These are phyloP conservation scores for Drosophila arawakana DNA, from an alignment of 1,140 invertebrate species.

Conservation along the genomic window DNA sequence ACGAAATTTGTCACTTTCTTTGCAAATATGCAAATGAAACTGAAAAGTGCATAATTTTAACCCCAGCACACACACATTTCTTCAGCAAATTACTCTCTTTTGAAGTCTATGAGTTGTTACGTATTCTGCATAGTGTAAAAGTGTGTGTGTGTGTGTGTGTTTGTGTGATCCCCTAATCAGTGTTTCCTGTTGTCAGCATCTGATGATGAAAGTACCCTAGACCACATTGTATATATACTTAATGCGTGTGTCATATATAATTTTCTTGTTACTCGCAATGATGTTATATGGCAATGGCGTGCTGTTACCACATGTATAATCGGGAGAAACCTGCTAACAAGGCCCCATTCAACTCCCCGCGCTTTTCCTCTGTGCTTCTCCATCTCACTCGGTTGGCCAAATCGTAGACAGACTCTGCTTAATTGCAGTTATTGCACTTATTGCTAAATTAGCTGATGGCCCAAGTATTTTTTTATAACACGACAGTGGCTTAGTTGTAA, in stretches of 20 bases:
- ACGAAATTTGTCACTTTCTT: constrained; percentile 15
- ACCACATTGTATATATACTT: constrained; percentile 26
- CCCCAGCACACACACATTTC: background rate
- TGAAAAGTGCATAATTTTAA: constrained; percentile 5
- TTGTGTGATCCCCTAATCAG: constrained; percentile 28
- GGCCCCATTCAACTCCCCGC: background rate
- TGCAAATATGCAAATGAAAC: constrained; percentile 23
- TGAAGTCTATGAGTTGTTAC: constrained; percentile 4
- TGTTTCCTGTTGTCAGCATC: constrained; percentile 27
- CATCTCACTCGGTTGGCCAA: constrained; percentile 5
- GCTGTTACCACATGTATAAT: constrained; percentile 34
- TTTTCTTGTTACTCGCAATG: constrained; percentile 36
- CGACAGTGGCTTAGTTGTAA: background rate
- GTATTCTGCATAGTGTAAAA: background rate
- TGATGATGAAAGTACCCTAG: constrained; percentile 16
- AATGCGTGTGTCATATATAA: constrained; percentile 39
- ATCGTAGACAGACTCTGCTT: constrained; percentile 14
- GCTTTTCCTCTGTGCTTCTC: background rate
- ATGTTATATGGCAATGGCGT: constrained; percentile 24
- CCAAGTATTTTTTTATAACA: constrained; percentile 13
- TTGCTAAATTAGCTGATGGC: constrained; percentile 44
- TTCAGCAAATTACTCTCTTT: constrained; percentile 6
- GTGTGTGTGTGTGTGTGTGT: too few relatives aligned
- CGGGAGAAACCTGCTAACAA: constrained; percentile 18
- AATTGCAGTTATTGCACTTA: constrained; percentile 39